Percentiles rank a stretch among this genome's conserved stretches.
These are phyloP conservation scores for Carabus problematicus DNA, from an alignment of 2,888 invertebrate genomes.

Conservation along the genomic window DNA sequence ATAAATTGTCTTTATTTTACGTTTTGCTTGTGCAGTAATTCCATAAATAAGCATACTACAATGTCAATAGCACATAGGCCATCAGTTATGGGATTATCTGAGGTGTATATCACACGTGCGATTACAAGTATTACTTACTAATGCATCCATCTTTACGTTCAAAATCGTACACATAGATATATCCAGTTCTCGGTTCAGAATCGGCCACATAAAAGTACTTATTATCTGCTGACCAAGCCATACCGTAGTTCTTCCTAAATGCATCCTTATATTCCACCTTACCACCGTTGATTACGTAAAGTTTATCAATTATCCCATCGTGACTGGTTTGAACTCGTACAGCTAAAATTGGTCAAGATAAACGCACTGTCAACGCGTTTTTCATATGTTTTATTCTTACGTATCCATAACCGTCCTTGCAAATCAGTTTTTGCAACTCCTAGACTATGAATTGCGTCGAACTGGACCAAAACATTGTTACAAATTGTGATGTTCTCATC, in stretches of 20 bases:
- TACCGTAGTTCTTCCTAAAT: background rate
- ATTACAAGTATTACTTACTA: conserved; percentile 10
- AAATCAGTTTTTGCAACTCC: conserved; percentile 14
- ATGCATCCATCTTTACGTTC: conserved; percentile 9
- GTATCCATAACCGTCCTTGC: conserved; percentile 15
- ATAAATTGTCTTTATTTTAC: no score
- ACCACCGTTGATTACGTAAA: conserved; percentile 15
- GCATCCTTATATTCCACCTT: conserved; percentile 13
- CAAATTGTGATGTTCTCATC: conserved; percentile 7
- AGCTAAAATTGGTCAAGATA: background rate
- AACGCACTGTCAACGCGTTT: background rate
- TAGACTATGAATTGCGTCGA: conserved; percentile 7
- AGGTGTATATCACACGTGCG: background rate
- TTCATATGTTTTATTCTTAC: background rate
- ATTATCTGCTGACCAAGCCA: conserved; percentile 15
- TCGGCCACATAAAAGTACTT: conserved; percentile 7
- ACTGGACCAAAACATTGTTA: background rate
- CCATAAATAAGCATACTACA: no score
- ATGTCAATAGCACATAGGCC: background rate
- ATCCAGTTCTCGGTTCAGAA: background rate
- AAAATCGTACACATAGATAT: conserved; percentile 18
- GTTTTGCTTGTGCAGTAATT: no score
- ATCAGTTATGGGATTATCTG: background rate
- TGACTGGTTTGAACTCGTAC: conserved; percentile 2
- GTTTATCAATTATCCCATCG: background rate